These are phyloP conservation scores for Nanger granti DNA, from an alignment of 2,113 vertebrate genomes.

Conservation along the genomic window DNA sequence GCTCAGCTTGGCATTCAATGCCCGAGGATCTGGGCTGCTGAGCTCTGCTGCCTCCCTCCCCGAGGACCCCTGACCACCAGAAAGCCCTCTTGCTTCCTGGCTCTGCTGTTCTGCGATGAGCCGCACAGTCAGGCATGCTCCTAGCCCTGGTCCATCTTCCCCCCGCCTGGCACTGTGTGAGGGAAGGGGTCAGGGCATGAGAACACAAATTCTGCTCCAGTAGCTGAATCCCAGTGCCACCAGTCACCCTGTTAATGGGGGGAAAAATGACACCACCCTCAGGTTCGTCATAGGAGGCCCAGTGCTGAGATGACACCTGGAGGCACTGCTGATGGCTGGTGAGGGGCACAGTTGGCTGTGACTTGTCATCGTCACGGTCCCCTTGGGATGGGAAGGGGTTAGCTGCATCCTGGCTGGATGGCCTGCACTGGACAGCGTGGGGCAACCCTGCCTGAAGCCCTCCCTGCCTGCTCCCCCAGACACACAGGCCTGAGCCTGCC, in stretches of 20 bases:
- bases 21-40: not conserved
- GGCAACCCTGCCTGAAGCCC: not conserved
- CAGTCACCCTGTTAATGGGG: not conserved
- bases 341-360: not conserved
- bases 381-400: not conserved
- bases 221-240: not conserved
- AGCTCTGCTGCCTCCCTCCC: not conserved
- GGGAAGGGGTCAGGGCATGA: not conserved
- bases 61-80: not conserved
- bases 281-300: not conserved
- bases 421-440: rapidly evolving
- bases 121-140: no score
- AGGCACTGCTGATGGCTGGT: not conserved
- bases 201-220: not conserved
- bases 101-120: not conserved
- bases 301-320: not conserved
- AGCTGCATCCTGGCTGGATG: not conserved
- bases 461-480: not conserved
- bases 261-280: not conserved
- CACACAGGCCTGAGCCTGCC: not conserved
- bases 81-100: not conserved
- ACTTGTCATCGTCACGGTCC: not conserved
- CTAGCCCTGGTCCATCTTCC: not conserved
- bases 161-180: not conserved
- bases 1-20: not conserved